These are phyloP conservation scores for Ommatoiulus sabulosus DNA, from an alignment of 2,888 invertebrate species.

Conservation along the genomic window DNA sequence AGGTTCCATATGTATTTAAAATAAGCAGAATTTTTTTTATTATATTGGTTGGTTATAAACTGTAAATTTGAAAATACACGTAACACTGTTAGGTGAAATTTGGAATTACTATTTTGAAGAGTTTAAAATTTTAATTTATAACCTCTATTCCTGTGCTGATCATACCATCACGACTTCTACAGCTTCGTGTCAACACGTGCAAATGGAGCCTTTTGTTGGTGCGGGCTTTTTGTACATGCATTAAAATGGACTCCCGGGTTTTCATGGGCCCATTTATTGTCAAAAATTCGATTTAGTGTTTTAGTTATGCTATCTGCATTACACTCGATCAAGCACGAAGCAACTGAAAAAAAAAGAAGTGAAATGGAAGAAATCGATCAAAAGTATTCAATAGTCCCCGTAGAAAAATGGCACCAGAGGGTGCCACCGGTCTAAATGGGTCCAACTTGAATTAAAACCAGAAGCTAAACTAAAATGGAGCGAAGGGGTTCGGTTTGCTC, in stretches of 20 bases:
- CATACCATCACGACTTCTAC: too few species aligned
- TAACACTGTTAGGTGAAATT: too few species aligned
- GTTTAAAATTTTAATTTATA: too few species aligned
- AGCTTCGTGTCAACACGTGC: too few species aligned
- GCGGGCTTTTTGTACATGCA: not conserved
- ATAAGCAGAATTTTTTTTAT: too few species aligned
- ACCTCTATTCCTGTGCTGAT: too few species aligned
- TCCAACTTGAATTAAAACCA: not conserved
- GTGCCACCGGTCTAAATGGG: not conserved
- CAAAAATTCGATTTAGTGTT: conserved; percentile 34
- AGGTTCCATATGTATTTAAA: too few species aligned
- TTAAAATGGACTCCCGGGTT: not conserved
- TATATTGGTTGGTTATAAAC: too few species aligned
- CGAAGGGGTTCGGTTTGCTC: not conserved
- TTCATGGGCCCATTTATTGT: conserved; percentile 8
- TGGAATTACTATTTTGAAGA: too few species aligned
- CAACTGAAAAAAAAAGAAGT: not conserved
- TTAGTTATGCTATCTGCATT: conserved; percentile 34
- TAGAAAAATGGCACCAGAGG: not conserved
- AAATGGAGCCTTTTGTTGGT: not conserved
- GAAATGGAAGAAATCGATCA: not conserved
- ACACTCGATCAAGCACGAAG: conserved; percentile 34
- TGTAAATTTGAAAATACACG: too few species aligned
- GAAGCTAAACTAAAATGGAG: not conserved
- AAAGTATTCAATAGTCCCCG: not conserved